Evolutionary conservation across 2,888 invertebrate species (phyloP).

Genomic region (Sipha maydis): DNA sequence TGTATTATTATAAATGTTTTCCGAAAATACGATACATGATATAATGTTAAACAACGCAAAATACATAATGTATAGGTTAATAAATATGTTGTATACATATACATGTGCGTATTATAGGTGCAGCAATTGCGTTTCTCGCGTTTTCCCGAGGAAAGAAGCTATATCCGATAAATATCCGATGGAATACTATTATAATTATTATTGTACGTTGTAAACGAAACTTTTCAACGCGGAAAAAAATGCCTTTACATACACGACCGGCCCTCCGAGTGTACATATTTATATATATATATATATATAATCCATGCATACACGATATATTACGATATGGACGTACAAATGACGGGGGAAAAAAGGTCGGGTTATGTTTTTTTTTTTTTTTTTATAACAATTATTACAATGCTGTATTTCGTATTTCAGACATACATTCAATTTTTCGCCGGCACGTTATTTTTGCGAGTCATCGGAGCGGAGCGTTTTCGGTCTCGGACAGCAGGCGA

Average conservation of each 20-base stretch:
- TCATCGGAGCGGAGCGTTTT: slow-evolving; percentile 34
- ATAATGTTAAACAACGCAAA: too few species aligned
- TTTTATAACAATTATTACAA: slow-evolving; percentile 20
- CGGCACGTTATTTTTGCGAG: slow-evolving; percentile 21
- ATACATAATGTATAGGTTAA: too few species aligned
- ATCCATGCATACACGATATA: too few species aligned
- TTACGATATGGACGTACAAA: background rate
- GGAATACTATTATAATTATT: background rate
- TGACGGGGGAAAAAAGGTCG: background rate
- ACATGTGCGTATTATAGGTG: background rate
- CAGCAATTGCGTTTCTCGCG: background rate
- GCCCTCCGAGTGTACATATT: background rate
- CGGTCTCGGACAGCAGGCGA: background rate
- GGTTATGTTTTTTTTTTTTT: background rate
- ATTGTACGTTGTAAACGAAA: background rate
- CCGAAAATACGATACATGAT: too few species aligned
- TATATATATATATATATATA: background rate
- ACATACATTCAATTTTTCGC: slow-evolving; percentile 24
- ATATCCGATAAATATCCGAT: background rate
- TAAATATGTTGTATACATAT: background rate
- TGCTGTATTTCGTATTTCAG: background rate
- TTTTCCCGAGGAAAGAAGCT: background rate
- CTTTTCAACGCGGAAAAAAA: background rate
- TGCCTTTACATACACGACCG: background rate
- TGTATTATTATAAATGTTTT: too few species aligned